Conservation (phyloP, 2,797 vertebrate genomes). For the Botia kubotai region DNA sequence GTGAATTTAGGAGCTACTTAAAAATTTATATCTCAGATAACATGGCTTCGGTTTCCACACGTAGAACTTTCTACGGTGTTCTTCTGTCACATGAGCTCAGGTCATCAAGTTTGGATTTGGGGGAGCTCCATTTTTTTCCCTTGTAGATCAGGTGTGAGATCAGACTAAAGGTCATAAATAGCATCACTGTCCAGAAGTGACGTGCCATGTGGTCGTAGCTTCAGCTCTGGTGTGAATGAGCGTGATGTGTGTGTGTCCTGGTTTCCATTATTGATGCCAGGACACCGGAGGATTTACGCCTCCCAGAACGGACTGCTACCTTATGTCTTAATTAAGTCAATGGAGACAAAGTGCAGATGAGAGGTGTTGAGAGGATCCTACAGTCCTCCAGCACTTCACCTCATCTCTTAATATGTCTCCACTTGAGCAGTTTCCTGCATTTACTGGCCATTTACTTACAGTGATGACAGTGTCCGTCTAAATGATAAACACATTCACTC, state of each 20-base stretch:
- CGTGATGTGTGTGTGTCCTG: slow-evolving; percentile 69
- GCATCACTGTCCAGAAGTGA: slow-evolving; percentile 12
- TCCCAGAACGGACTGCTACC: slow-evolving; percentile 38
- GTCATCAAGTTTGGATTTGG: slow-evolving; percentile 20
- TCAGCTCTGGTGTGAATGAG: slow-evolving; percentile 42
- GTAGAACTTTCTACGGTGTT: slow-evolving; percentile 26
- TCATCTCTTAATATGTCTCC: slow-evolving; percentile 25
- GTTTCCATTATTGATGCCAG: slow-evolving; percentile 75
- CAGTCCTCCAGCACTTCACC: slow-evolving; percentile 23
- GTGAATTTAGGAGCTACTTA: slow-evolving; percentile 27
- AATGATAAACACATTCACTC: too few relatives aligned
- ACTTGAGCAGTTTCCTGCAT: background rate
- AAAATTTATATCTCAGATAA: slow-evolving; percentile 20
- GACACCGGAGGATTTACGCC: slow-evolving; percentile 66
- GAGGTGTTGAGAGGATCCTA: slow-evolving; percentile 47
- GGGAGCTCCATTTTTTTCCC: slow-evolving; percentile 2
- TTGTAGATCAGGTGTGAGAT: background rate
- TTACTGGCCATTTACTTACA: background rate
- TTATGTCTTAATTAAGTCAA: slow-evolving; percentile 73
- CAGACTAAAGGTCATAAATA: background rate
- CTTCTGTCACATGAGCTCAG: slow-evolving; percentile 15
- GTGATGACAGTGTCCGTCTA: too few relatives aligned
- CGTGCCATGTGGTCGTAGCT: slow-evolving; percentile 36
- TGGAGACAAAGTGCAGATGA: slow-evolving; percentile 67
- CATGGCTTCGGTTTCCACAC: slow-evolving; percentile 12